Base-by-base conservation (phyloP, 2,888 invertebrate genomes). In the Epistrophe grossulariae region DNA sequence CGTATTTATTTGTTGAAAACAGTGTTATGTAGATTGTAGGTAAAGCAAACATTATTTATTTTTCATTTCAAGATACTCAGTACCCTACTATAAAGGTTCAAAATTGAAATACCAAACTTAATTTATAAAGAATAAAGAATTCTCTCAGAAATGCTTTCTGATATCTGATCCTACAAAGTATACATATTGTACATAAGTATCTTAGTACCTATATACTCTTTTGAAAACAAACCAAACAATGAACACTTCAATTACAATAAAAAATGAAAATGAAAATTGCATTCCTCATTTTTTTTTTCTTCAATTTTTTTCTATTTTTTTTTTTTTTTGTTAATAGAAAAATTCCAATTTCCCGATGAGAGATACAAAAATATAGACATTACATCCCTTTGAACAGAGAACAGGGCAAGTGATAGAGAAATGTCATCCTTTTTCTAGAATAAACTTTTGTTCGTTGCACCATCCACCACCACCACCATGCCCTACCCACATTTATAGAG, bases 291-390 rank as follows among this genome's bases (percentile, higher is more conserved):
- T 60, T 40, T 60, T 45, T 59, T 11, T 38, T 28, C n/a, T n/a
- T 9, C 11, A 10, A 10, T 43, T 66, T 64, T 66, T 52, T 52
- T n/a, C n/a, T n/a, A n/a, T 40, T 60, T 45, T 59, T 11, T 38
- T 28, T 40, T 24, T 60, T 40, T 60, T 45, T 59, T 11, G 19
- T 28, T 40, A 70, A 70, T 70, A 52, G 52, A 55, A 70, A 70
- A 70, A 70, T 70, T 70, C 55, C 70, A 70, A 70, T 70, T 40
- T 70, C 70, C 28, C 6, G 8, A 43, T 24, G 4, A 64, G 2
- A 17, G 13, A 28, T 8, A 45, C n/a, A 24, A 31, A 59, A 31
- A 66, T 35, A 64, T 45, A 64, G 64, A 64, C 68, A 66, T 35
- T 35, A 50, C 11, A 66, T 31, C n/a, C 45, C 7, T 48, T 35